Evolutionary conservation across 64 coral and sea anemone species (phyloP).

Genomic region (Acropora tenuis): DNA sequence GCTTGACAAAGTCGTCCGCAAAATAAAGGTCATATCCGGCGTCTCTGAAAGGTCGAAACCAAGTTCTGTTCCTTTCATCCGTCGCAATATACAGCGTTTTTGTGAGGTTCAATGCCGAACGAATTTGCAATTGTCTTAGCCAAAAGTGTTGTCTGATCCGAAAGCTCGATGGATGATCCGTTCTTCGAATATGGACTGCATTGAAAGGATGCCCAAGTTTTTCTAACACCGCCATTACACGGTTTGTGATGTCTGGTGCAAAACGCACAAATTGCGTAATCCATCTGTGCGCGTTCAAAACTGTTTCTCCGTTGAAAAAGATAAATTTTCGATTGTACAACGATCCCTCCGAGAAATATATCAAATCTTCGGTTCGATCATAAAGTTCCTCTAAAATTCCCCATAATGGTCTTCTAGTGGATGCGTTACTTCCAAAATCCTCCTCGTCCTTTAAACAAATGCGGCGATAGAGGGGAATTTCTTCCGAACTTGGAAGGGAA

Average conservation of each 20-base stretch:
- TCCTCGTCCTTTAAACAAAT: slow-evolving; percentile 54
- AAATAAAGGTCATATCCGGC: slow-evolving; percentile 83
- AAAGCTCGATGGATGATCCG: slow-evolving; percentile 74
- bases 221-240: slow-evolving; percentile 26
- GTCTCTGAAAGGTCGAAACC: slow-evolving; percentile 86
- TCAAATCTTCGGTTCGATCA: slow-evolving; percentile 59
- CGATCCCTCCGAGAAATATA: slow-evolving; percentile 94
- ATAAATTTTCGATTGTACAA: slow-evolving; percentile 77
- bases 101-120: slow-evolving; percentile 53
- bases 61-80: slow-evolving; percentile 75
- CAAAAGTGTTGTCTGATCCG: slow-evolving; percentile 54
- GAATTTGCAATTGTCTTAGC: slow-evolving; percentile 42
- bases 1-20: slow-evolving; percentile 57
- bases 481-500: neutral
- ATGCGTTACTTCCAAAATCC: neutral
- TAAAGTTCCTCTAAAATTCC: slow-evolving; percentile 80
- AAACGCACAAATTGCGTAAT: slow-evolving; percentile 79
- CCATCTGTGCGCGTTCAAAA: slow-evolving; percentile 75
- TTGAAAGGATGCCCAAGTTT: slow-evolving; percentile 60
- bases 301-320: slow-evolving; percentile 65
- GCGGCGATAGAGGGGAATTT: slow-evolving; percentile 66
- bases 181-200: slow-evolving; percentile 85
- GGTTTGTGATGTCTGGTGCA: slow-evolving; percentile 54
- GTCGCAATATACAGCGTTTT: slow-evolving; percentile 91
- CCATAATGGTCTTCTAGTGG: slow-evolving; percentile 63